Conservation (phyloP, 2,888 invertebrate species). For the Agrochola litura region DNA sequence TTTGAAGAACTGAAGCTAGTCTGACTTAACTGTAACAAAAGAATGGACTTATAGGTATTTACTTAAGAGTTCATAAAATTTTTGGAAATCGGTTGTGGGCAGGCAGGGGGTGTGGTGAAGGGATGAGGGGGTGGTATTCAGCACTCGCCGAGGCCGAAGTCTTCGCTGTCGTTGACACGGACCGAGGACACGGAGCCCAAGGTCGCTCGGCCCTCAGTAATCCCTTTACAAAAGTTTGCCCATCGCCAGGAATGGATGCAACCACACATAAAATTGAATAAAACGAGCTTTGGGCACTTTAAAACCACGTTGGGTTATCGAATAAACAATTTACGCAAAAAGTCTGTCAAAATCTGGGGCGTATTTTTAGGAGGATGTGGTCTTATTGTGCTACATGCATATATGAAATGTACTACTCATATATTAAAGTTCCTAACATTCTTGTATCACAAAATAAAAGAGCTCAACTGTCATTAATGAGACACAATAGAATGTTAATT, state of each 20-base stretch:
- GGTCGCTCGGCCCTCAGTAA: slow-evolving; percentile 79
- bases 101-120: slow-evolving; percentile 57
- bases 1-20: neutral
- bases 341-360: neutral
- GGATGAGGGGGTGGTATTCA: slow-evolving; percentile 69
- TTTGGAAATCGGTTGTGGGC: slow-evolving; percentile 72
- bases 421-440: neutral
- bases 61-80: slow-evolving; percentile 74
- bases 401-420: neutral
- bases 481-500: no score
- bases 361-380: neutral
- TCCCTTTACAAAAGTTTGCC: slow-evolving; percentile 68
- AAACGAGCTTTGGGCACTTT: neutral
- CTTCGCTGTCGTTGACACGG: slow-evolving; percentile 87
- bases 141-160: slow-evolving; percentile 78
- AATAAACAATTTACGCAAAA: slow-evolving; percentile 6
- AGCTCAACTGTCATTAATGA: no score
- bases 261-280: slow-evolving; percentile 41
- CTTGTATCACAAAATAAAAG: neutral
- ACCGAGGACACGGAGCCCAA: slow-evolving; percentile 85
- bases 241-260: slow-evolving; percentile 64
- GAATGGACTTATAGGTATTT: slow-evolving; percentile 8
- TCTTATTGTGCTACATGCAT: neutral
- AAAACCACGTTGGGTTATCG: neutral
- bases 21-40: slow-evolving; percentile 5